Evolutionary conservation across 2,888 invertebrate genomes (phyloP).

Genomic region (Acronicta alni): DNA sequence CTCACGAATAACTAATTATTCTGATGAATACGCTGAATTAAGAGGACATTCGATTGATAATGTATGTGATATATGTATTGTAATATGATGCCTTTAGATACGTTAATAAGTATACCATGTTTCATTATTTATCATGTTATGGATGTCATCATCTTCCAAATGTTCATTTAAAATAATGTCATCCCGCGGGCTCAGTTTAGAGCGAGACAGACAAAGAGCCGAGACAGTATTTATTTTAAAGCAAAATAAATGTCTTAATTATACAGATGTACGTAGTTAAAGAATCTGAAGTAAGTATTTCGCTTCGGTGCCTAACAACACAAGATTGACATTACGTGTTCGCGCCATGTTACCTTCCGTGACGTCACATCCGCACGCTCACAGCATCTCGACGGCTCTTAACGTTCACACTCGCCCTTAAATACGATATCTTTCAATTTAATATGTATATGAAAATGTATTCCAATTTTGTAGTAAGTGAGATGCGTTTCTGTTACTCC

Average conservation of each 20-base stretch:
- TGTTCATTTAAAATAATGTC: too few relatives aligned
- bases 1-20: too few relatives aligned
- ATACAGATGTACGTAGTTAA: constrained; percentile 6
- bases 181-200: too few relatives aligned
- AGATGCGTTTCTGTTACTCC: too few relatives aligned
- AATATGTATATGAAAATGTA: constrained; percentile 3
- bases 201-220: too few relatives aligned
- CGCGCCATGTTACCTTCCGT: constrained; percentile 51
- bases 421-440: constrained; percentile 6
- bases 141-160: too few relatives aligned
- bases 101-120: too few relatives aligned
- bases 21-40: too few relatives aligned
- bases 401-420: constrained; percentile 28
- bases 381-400: constrained; percentile 48
- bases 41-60: too few relatives aligned
- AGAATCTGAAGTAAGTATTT: constrained; percentile 28
- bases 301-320: constrained; percentile 52
- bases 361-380: constrained; percentile 56
- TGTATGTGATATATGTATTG: too few relatives aligned
- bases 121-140: too few relatives aligned
- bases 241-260: constrained; percentile 27
- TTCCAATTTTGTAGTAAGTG: not conserved
- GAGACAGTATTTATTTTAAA: constrained; percentile 18
- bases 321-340: constrained; percentile 61
- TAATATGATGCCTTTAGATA: too few relatives aligned